These are phyloP conservation scores for Mystacides longicornis DNA, from an alignment of 2,888 invertebrate genomes.

Conservation along the genomic window DNA sequence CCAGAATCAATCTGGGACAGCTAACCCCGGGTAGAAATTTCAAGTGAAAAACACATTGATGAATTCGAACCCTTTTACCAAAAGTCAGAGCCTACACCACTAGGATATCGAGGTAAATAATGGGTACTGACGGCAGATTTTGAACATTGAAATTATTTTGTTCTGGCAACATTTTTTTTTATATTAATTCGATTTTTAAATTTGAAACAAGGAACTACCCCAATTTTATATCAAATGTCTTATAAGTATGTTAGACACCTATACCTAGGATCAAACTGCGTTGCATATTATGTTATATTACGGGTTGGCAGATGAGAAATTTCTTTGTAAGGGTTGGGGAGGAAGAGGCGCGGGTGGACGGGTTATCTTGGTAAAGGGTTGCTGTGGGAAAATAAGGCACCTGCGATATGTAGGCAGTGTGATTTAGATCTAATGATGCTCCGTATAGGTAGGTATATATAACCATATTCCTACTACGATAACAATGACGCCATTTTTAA, in stretches of 20 bases:
- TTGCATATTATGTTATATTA: slow-evolving; percentile 27
- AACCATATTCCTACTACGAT: background rate
- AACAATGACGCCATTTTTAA: too few species aligned
- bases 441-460: background rate
- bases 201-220: slow-evolving; percentile 4
- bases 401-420: slow-evolving; percentile 32
- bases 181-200: too few species aligned
- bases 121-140: too few species aligned
- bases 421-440: background rate
- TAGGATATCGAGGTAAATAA: too few species aligned
- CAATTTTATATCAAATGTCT: slow-evolving; percentile 25
- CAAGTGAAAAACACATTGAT: too few species aligned
- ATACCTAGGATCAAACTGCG: slow-evolving; percentile 22
- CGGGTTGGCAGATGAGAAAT: slow-evolving; percentile 29
- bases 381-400: slow-evolving; percentile 53
- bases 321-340: slow-evolving; percentile 29
- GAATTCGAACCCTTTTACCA: too few species aligned
- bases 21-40: too few species aligned
- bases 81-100: slow-evolving; percentile 4
- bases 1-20: too few species aligned
- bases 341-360: slow-evolving; percentile 23
- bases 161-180: too few species aligned
- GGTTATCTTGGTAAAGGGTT: slow-evolving; percentile 45
- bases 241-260: too few species aligned
- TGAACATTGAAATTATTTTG: too few species aligned